Conservation (phyloP, 2,797 vertebrate species). For the Silurus aristotelis region DNA sequence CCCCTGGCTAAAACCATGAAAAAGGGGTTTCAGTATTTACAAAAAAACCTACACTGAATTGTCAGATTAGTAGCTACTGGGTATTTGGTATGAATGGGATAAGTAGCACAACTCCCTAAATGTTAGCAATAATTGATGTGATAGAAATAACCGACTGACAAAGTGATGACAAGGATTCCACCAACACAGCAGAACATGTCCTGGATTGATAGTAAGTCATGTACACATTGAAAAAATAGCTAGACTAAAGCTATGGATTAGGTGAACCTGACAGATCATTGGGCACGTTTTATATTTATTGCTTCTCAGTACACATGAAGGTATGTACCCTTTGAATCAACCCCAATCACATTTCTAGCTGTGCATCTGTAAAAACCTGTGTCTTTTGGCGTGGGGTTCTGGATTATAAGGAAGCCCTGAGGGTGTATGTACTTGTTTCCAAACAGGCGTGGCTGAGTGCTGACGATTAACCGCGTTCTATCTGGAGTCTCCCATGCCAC, state of each 20-base stretch:
- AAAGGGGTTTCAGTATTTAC: constrained; percentile 44
- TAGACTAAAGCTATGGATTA: constrained; percentile 59
- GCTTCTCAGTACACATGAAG: constrained; percentile 84
- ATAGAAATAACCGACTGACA: not conserved
- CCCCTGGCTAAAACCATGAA: constrained; percentile 53
- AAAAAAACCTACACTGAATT: constrained; percentile 1
- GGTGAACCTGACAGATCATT: constrained; percentile 65
- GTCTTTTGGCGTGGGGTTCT: constrained; percentile 80
- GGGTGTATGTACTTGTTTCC: constrained; percentile 90
- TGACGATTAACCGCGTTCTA: constrained; percentile 75
- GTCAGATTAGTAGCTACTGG: not conserved
- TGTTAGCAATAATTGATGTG: constrained; percentile 19
- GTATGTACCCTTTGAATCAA: constrained; percentile 84
- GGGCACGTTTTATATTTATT: constrained; percentile 33
- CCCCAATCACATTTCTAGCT: constrained; percentile 85
- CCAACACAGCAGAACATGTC: constrained; percentile 22
- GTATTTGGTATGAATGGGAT: constrained; percentile 1
- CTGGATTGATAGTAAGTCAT: constrained; percentile 27
- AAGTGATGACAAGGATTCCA: constrained; percentile 10
- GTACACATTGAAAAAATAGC: constrained; percentile 49
- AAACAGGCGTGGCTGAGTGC: constrained; percentile 80
- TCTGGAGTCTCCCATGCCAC: constrained; percentile 90
- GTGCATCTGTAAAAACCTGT: constrained; percentile 88
- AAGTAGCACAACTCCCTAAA: constrained; percentile 27
- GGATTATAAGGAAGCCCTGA: constrained; percentile 86